phyloP scores from a whole-genome alignment of 37 sponge, comb jelly and placozoan species.

The Eunapius fragilis region DNA sequence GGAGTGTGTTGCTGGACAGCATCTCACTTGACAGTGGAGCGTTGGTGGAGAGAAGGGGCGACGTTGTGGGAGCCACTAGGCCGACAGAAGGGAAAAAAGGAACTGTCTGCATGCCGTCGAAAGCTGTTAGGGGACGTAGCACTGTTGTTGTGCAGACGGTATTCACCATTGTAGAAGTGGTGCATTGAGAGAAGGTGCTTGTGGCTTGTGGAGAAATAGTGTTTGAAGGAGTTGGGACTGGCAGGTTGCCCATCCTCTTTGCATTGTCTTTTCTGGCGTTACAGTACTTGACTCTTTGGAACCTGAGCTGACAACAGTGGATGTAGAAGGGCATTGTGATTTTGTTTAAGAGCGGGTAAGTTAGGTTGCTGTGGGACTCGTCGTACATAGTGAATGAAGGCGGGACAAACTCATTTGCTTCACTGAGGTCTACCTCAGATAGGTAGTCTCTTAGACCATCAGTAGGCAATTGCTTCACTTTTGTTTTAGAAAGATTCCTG shows the following conservation, averaged over 20 bases:
- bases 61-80: background rate
- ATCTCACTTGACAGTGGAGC: too few species aligned
- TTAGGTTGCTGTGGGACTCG: background rate
- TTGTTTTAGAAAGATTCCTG: slow-evolving; percentile 37
- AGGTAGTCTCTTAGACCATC: slow-evolving; percentile 3
- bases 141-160: background rate
- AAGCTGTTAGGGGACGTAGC: too few species aligned
- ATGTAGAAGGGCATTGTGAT: slow-evolving; percentile 40
- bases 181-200: background rate
- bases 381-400: background rate
- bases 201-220: background rate
- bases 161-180: background rate
- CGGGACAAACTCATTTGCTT: background rate
- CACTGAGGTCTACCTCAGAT: slow-evolving; percentile 13
- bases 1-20: too few species aligned
- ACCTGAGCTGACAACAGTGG: slow-evolving; percentile 50
- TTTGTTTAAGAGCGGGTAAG: slow-evolving; percentile 36
- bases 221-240: background rate
- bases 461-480: slow-evolving; percentile 22
- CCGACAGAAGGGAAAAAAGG: background rate
- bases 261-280: background rate
- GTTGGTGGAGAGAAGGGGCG: background rate
- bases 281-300: background rate
- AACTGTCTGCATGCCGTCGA: too few species aligned
- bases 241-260: background rate